Base-by-base conservation (phyloP, 2,797 vertebrate species). In the Adrianichthys oophorus region DNA sequence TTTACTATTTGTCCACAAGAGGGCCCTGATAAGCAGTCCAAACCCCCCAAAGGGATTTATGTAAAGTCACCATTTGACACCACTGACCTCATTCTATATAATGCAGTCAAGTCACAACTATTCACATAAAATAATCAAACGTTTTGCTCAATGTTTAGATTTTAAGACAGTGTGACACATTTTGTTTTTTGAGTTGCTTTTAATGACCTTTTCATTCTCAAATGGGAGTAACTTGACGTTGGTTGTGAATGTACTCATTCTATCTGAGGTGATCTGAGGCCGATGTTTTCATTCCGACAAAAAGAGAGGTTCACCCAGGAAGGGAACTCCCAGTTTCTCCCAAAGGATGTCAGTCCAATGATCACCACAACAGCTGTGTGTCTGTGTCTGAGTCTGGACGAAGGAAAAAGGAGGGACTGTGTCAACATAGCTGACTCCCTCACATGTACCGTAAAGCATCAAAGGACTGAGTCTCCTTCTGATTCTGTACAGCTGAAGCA, bases 321-420 rank as follows among this genome's bases (percentile, higher is more conserved):
- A 86, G 85, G 82, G 87, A 87, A 87, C 76, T 85, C 86, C 87
- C 85, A 72, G 65, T 52, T 52, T 67, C 8, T 74, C 72, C 75
- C 75, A 52, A 23, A 78, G 54, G 56, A 79, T 24, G 48, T 62
- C 59, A 55, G 61, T 74, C 62, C 77, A 82, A 76, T 78, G 69
- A 83, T 77, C 64, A 73, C 47, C 23, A 15, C 55, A 43, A 48
- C 82, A 84, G 76, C 80, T 68, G 61, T 62, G 32, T 68, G 52
- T 66, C 55, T 65, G 32, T 56, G 48, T 60, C 17, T 47, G 40
- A 62, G 29, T 47, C 46, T 55, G 50, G 52, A 2, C 5, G 32
- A 48, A 50, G 60, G 66, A 59, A 63, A 48, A 24, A 40, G 17
- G 21, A 17, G 59, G 32, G 32, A 18, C 61, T 78, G 54, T 72